Evolutionary conservation across 2,888 invertebrate genomes (phyloP), one percentile per base, ranked within the genome.

Genomic region (Hetaerina titia): DNA sequence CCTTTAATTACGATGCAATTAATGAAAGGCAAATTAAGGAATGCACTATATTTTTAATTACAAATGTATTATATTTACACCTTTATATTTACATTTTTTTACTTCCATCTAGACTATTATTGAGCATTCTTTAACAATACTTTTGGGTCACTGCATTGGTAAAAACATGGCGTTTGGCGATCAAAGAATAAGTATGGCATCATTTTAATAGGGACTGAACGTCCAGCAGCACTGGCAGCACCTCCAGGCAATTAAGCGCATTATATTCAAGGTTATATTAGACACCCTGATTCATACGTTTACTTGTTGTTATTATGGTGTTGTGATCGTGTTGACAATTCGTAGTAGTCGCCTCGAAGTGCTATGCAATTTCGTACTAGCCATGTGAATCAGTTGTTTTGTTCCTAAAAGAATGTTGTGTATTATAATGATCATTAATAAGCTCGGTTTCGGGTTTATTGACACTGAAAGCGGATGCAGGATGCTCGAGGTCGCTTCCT

Each of bases 401-500:
- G 81, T 81, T n/a, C 22, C 31, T 9, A 8, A 15, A 25, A 81
- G 19, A 5, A 31, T 81, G 81, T 45, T 92, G 22, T n/a, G 17
- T 74, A 13, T n/a, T 56, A 69, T 92, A 69, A 69, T 92, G 92
- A 69, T 92, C 56, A 92, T 15, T 74, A 22, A n/a, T 11, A 92
- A 69, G 13, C 22, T 74, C 74, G 74, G 56, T 56, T 56, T 56
- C 8, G 56, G 69, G 56, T 56, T 74, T 69, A 69, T 92, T 92
- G n/a, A 92, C 69, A 56, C 56, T 92, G 45, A 31, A 56, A 56
- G 56, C 64, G 57, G 13, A 69, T 22, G 69, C 45, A 64, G 22
- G 56, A 64, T 92, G 92, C 69, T 22, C 69, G 92, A 56, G 92
- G 31, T 92, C 69, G 69, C 56, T 74, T 92, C 56, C 63, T 64